Evolutionary conservation across 2,113 vertebrate species (phyloP).

Genomic region (Fregetta grallaria): DNA sequence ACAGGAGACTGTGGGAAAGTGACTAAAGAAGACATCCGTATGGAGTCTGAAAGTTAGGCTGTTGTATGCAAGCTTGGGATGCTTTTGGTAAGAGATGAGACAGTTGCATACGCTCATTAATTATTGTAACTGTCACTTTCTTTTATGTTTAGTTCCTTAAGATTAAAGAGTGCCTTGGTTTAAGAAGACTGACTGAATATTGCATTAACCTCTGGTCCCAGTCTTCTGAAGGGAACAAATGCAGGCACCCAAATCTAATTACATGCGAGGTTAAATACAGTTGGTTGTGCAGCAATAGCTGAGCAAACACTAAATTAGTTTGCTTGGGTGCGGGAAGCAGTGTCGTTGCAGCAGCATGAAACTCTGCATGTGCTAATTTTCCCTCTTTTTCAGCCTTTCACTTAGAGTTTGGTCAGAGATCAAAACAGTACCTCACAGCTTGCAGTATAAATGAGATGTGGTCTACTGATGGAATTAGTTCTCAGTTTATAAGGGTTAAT

Average conservation of each 20-base stretch:
- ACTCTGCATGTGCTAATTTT: neutral
- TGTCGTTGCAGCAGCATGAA: neutral
- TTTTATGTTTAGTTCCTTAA: slow-evolving; percentile 20
- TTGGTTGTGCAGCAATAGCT: neutral
- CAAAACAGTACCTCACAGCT: neutral
- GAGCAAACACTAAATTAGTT: neutral
- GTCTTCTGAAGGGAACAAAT: neutral
- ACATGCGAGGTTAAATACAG: neutral
- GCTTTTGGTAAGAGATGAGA: neutral
- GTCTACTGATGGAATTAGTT: neutral
- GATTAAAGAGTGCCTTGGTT: slow-evolving; percentile 14
- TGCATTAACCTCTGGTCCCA: neutral
- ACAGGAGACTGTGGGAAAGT: neutral
- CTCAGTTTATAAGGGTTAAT: neutral
- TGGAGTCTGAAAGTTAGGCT: neutral
- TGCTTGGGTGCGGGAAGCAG: neutral
- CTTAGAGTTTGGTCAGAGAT: neutral
- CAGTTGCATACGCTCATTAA: neutral
- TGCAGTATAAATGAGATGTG: neutral
- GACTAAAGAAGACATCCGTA: neutral
- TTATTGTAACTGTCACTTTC: slow-evolving; percentile 22
- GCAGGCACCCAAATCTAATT: slow-evolving; percentile 25
- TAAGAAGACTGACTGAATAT: slow-evolving; percentile 21
- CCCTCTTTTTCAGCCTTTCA: neutral
- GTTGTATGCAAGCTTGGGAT: neutral